Percentiles rank a stretch among this genome's conserved stretches.
These are phyloP conservation scores for Amniataba percoides DNA, from an alignment of 2,797 vertebrate genomes.

Conservation along the genomic window DNA sequence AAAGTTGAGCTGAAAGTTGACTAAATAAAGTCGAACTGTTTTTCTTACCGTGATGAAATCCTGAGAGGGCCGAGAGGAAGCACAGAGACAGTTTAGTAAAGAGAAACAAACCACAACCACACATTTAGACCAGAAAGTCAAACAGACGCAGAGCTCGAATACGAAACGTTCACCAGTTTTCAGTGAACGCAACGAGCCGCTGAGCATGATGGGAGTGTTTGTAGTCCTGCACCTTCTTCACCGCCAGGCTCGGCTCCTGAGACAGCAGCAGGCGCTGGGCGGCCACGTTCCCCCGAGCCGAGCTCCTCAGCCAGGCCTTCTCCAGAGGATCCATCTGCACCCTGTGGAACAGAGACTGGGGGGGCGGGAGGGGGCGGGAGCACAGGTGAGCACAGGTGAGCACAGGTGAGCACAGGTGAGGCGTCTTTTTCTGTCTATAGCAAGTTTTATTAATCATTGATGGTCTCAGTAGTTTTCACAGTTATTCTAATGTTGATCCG, in stretches of 20 bases:
- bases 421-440: background rate
- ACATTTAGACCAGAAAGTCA: background rate
- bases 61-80: conserved; percentile 58
- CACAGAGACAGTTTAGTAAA: background rate
- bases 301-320: conserved; percentile 76
- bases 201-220: no score
- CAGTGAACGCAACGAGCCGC: no score
- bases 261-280: conserved; percentile 69
- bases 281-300: conserved; percentile 64
- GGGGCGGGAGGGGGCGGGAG: background rate
- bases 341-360: conserved; percentile 73
- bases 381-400: conserved; percentile 64
- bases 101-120: background rate
- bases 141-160: no score
- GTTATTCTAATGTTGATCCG: background rate
- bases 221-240: conserved; percentile 66
- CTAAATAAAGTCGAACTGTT: background rate
- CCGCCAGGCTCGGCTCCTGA: conserved; percentile 70
- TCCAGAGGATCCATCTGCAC: conserved; percentile 79
- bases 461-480: background rate
- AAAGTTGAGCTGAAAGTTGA: conserved; percentile 50
- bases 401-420: background rate
- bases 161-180: no score
- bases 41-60: conserved; percentile 82
- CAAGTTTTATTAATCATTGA: no score